Percentiles rank a stretch among this genome's conserved stretches.
phyloP scores from a whole-genome alignment of 1,140 invertebrate genomes.

The Rhyacophila brunnea region DNA sequence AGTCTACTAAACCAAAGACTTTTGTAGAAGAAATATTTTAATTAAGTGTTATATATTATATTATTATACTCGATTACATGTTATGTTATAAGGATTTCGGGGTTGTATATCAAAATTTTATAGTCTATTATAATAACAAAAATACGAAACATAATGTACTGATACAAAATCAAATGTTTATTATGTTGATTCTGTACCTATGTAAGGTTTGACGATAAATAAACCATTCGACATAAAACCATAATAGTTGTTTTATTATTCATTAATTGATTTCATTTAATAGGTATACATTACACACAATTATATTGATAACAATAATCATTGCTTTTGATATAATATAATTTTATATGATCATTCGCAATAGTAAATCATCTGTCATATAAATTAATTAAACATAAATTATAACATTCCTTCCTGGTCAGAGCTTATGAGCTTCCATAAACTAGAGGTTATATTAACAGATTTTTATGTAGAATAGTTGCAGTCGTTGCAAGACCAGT shows the following conservation, averaged over 20 bases:
- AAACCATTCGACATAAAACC: slow-evolving; percentile 5
- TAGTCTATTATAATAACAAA: slow-evolving; percentile 11
- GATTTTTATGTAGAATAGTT: too few relatives aligned
- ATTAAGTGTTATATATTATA: slow-evolving; percentile 1
- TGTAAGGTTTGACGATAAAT: slow-evolving; percentile 11
- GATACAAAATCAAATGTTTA: neutral
- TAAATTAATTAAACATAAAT: too few relatives aligned
- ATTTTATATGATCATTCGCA: too few relatives aligned
- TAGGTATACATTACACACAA: too few relatives aligned
- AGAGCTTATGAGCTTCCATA: too few relatives aligned
- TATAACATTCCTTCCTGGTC: too few relatives aligned
- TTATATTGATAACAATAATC: too few relatives aligned
- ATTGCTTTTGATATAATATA: too few relatives aligned
- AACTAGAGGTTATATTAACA: too few relatives aligned
- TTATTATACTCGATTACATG: slow-evolving; percentile 5
- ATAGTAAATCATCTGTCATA: too few relatives aligned
- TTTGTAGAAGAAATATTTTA: neutral
- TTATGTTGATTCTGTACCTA: neutral
- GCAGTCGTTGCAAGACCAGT: too few relatives aligned
- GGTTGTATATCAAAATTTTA: slow-evolving; percentile 32
- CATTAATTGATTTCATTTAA: too few relatives aligned
- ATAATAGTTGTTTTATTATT: neutral
- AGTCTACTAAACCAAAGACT: slow-evolving; percentile 1
- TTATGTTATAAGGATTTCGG: slow-evolving; percentile 22
- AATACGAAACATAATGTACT: neutral